Base-by-base conservation (phyloP, 1,140 invertebrate genomes). In the Parasteatoda tepidariorum region DNA sequence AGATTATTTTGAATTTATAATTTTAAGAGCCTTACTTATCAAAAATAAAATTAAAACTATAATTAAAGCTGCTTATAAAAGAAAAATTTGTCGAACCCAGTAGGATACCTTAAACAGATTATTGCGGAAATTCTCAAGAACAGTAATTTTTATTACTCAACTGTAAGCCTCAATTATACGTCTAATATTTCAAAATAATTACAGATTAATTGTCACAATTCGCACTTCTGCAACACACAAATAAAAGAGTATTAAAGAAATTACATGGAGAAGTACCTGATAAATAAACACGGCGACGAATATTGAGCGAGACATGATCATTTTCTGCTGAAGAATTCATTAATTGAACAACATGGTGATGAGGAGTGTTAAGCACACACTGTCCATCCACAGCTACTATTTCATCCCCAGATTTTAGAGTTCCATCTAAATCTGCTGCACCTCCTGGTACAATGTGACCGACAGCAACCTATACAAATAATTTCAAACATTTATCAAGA, bases 361-460 rank as follows among this genome's bases (percentile, higher is more conserved):
- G 97, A 0, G 95, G 95, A 2, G 95, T 94, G 85, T 95, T 95
- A 28, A 96, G 90, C 0, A 97, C 95, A 73, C 92, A 93, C 54
- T 93, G 91, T 13, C 93, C 93, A 88, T 97, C 95, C 26, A 97
- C 96, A 57, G 93, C 94, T 59, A 97, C 92, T 59, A 98, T 95
- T 88, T 98, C 93, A 90, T 98, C 97, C 24, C 96, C 95, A 0
- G 95, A 94, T 70, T 93, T 92, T 22, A 99, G 90, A 28, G 95
- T 91, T 2, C 95, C 95, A 89, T 98, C 96, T 62, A 95, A 89
- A 89, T 96, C 95, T 11, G 97, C 96, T 34, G 96, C 94, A 24
- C 96, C 95, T 86, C 95, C 95, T 0, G 95, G 94, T 33, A 99
- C 97, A 86, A 99, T 96, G 88, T 97, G 95, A 26, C 97, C 97